Base-by-base conservation (phyloP, 2,888 invertebrate species). In the Hylaea fasciaria region DNA sequence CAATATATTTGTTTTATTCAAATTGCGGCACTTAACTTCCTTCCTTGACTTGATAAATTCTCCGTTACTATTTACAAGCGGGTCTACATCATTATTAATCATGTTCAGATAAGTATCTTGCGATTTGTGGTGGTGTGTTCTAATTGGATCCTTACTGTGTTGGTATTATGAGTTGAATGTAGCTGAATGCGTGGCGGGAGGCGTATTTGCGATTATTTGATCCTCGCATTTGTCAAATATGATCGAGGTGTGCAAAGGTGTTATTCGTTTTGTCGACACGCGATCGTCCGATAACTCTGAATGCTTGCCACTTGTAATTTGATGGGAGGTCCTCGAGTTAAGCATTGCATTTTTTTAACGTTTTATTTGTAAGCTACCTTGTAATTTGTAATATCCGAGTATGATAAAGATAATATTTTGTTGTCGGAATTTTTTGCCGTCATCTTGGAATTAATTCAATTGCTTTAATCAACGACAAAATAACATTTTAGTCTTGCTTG, bases 211-310 rank as follows among this genome's bases (percentile, higher is more conserved):
- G 81, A 82, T 82, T 82, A 83, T 83, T 82, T 80, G 82, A 83
- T 81, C 81, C 79, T 71, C 70, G 77, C 83, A 85, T 87, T 86
- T 84, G 86, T 87, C 84, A 86, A 84, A 83, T 82, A 83, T 84
- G 85, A 86, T 84, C 78, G 83, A 82, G 81, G 80, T 74, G 76
- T 78, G 81, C 79, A 77, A 83, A 83, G 80, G 81, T 84, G 85
- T 84, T 85, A 80, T 84, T 85, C 86, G 81, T 86, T 86, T 86
- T 83, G 85, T 84, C 83, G 85, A 86, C 86, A 87, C 82, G 83
- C 85, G 84, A 87, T 86, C 78, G 74, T 73, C 78, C 81, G 85
- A 87, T 86, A 84, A 84, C 79, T 81, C 74, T 68, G 66, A 72
- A 72, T 66, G 81, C 80, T 82, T 82, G 84, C 85, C 81, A 86